Evolutionary conservation across 2,888 invertebrate genomes (phyloP).

Genomic region (Ethmia dodecea): DNA sequence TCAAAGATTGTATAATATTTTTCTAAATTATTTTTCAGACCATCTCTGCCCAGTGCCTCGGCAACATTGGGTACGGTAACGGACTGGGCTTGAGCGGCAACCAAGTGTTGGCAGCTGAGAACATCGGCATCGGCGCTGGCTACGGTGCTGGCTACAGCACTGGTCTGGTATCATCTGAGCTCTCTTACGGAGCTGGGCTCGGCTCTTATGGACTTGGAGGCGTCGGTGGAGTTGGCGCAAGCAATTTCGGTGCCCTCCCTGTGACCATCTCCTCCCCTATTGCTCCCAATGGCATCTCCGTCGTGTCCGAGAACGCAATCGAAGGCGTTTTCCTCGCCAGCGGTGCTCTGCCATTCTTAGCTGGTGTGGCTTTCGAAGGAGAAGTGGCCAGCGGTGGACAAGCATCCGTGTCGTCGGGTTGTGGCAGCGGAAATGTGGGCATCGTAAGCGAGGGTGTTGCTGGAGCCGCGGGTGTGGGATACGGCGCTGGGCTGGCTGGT

Average conservation of each 20-base stretch:
- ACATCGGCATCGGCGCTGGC: neutral
- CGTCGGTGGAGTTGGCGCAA: slow-evolving; percentile 8
- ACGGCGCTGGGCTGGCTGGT: slow-evolving; percentile 1
- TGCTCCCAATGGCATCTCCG: slow-evolving; percentile 33
- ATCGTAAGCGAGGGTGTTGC: slow-evolving; percentile 27
- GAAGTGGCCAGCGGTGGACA: slow-evolving; percentile 31
- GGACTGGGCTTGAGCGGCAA: slow-evolving; percentile 4
- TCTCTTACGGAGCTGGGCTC: neutral
- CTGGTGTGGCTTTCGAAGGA: slow-evolving; percentile 27
- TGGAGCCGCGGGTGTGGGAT: slow-evolving; percentile 1
- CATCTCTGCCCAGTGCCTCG: slow-evolving; percentile 16
- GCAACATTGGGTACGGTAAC: slow-evolving; percentile 7
- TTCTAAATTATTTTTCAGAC: slow-evolving; percentile 10
- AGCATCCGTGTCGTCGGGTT: slow-evolving; percentile 36
- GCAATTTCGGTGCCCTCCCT: slow-evolving; percentile 25
- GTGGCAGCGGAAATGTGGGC: slow-evolving; percentile 35
- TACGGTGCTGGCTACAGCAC: neutral
- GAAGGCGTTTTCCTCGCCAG: slow-evolving; percentile 24
- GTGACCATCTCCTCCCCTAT: slow-evolving; percentile 32
- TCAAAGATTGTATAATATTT: slow-evolving; percentile 7
- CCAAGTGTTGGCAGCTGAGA: neutral
- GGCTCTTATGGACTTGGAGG: neutral
- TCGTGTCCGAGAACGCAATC: slow-evolving; percentile 29
- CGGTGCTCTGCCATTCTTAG: slow-evolving; percentile 29
- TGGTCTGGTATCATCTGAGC: no score